Percentiles rank a stretch among this genome's conserved stretches.
These are phyloP conservation scores for Acanthurus leucopareius DNA, from an alignment of 2,797 vertebrate genomes.

Conservation along the genomic window DNA sequence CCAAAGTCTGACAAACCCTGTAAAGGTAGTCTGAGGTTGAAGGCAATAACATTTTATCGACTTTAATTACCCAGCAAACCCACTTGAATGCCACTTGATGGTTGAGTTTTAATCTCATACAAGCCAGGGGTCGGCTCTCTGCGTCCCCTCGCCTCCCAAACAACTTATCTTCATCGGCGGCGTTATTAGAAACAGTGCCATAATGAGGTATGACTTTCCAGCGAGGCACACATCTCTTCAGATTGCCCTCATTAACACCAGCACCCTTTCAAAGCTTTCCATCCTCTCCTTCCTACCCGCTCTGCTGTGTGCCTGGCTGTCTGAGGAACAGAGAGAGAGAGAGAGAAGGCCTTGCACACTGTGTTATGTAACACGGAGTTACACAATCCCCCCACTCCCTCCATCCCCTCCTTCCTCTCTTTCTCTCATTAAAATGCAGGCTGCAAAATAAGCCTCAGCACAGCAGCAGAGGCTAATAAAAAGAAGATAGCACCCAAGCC, in stretches of 20 bases:
- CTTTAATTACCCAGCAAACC: constrained; percentile 72
- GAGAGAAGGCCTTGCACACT: constrained; percentile 67
- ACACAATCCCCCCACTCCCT: constrained; percentile 70
- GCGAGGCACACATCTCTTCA: constrained; percentile 63
- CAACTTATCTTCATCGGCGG: constrained; percentile 64
- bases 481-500: constrained; percentile 53
- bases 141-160: constrained; percentile 61
- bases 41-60: constrained; percentile 74
- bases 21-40: constrained; percentile 49
- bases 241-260: constrained; percentile 76
- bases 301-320: constrained; percentile 46
- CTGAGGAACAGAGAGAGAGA: constrained; percentile 40
- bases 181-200: constrained; percentile 58
- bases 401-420: constrained; percentile 39
- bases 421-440: constrained; percentile 80
- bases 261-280: constrained; percentile 61
- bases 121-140: constrained; percentile 57
- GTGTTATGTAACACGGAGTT: constrained; percentile 81
- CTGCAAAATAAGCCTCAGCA: constrained; percentile 70
- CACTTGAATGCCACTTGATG: constrained; percentile 66
- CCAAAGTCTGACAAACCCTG: constrained; percentile 22
- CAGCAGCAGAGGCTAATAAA: constrained; percentile 69
- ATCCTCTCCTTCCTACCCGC: constrained; percentile 34
- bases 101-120: constrained; percentile 72
- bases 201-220: constrained; percentile 78